Evolutionary conservation across 2,797 vertebrate species (phyloP), one percentile per base, ranked within the genome.

Genomic region (Triplophysa bombifrons): DNA sequence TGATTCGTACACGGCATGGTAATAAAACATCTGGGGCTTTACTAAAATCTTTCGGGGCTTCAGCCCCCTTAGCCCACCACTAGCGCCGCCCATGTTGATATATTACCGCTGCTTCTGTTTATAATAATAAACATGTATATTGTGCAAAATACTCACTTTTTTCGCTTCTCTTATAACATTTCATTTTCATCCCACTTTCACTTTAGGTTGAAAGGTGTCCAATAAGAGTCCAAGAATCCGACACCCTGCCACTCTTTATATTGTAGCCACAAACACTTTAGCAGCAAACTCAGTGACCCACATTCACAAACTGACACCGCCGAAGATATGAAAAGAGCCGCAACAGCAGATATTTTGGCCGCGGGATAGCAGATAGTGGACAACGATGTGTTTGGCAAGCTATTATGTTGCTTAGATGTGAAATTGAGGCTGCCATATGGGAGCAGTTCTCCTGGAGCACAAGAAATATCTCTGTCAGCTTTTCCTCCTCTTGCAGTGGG

Each of bases 391-490:
- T 72, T 78, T 78, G 76, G 56, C 69, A 74, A 74, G 72, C 65
- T 53, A 81, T 83, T 68, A 74, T 55, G 50, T 73, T 74, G 69
- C 66, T 83, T 77, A 78, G 46, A 58, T 81, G 46, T 79, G 72
- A 76, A 58, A 60, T 78, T 74, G 77, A 55, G 70, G 78, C 70
- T 79, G 46, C 76, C 68, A 44, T 64, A 9, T 79, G 76, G 48
- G 68, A 79, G 34, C 11, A n/a, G 76, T 78, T 64, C 34, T 72
- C 60, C 30, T 53, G 67, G 44, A 16, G 55, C 56, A 51, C 14
- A 5, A 70, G 66, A 27, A 70, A 78, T 70, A 70, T 61, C 27
- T 22, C 34, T 78, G 55, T 78, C 76, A 63, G 56, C 66, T 70
- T 11, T 2, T 25, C 48, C 19, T n/a, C 44, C 22, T 27, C 5